Evolutionary conservation across 2,888 invertebrate genomes (phyloP), one percentile per base, ranked within the genome.

Genomic region (Drosophila neonasuta): DNA sequence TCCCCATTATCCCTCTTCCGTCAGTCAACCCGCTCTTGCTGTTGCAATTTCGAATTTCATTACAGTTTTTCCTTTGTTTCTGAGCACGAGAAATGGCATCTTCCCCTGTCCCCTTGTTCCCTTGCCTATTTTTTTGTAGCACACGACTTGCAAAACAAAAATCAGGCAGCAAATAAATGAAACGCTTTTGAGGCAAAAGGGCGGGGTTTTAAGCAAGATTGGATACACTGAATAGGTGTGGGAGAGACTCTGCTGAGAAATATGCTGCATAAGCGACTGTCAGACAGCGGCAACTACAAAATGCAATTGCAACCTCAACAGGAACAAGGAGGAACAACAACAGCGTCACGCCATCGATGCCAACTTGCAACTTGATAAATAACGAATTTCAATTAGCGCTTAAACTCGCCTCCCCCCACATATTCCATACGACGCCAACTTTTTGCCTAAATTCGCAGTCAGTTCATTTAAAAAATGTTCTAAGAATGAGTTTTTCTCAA

Each of bases 311-410:
- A 45, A 41, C 17, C 49, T 49, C 50, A 20, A 29, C 51, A 15
- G 48, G 15, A 42, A 24, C 49, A 20, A 42, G 55, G 36, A 36
- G 5, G 42, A 20, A 13, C 13, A 13, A 13, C 13, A 39, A 39
- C 39, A 13, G 39, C 15, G 13, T 4, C 36, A 15, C 13, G 13
- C 39, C 72, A 71, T 71, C 67, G 68, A 74, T 69, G 54, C 71
- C 56, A 56, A 29, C 56, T 46, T 46, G 71, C 63, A 71, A 60
- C 68, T 65, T 80, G 71, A 74, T 83, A 69, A 83, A 85, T 81
- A 83, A 81, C 66, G 62, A 65, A 80, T 80, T 81, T 80, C 83
- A 80, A 85, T 85, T 81, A 81, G 76, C 61, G 77, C 58, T 63
- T 64, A 76, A 68, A 68, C 60, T 45, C 20, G 34, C 11, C 20